Base-by-base conservation (phyloP, 2,113 vertebrate species). In the Neodontobutis hainanensis region DNA sequence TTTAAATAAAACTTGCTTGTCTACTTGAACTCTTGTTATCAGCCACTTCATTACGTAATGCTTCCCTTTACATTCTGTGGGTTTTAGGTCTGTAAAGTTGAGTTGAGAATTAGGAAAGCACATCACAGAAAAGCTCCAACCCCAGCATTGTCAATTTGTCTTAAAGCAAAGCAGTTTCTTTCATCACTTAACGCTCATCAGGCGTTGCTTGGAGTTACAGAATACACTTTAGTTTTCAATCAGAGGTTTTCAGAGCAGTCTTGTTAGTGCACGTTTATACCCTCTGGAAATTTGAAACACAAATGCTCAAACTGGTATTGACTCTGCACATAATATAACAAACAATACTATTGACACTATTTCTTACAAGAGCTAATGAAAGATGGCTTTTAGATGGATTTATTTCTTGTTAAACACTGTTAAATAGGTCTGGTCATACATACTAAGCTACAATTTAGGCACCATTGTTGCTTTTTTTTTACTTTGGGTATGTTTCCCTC, bases 1-100 rank as follows among this genome's bases (percentile, higher is more conserved):
- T 36, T 55, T 34, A 15, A 55, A 55, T 55, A 38, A 55, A 55
- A 55, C 11, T 55, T 15, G 52, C 52, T 55, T 55, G 34, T 55
- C 52, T 14, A 55, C 32, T 55, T 55, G 11, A 55, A 36, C 12
- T 46, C 34, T 55, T 38, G 52, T 36, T 12, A 38, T 55, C 52
- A 55, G 12, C 35, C 6, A 34, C 34, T 12, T n/a, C 52, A n/a
- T 55, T 55, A 35, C 35, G 51, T 52, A 53, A 53, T 8, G 34
- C 51, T 12, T 55, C 14, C 5, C 35, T 55, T 12, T 38, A 55
- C 8, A 34, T 38, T 55, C 36, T 32, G 52, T 12, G 8, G 52
- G 6, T 55, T 34, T 55, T n/a, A 38, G 52, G 19, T 27, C 34
- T 55, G 52, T 55, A 36, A 55, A 36, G 52, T 36, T 6, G 32